These are phyloP conservation scores for Salmo trutta DNA, from an alignment of 2,797 vertebrate species.

Conservation along the genomic window DNA sequence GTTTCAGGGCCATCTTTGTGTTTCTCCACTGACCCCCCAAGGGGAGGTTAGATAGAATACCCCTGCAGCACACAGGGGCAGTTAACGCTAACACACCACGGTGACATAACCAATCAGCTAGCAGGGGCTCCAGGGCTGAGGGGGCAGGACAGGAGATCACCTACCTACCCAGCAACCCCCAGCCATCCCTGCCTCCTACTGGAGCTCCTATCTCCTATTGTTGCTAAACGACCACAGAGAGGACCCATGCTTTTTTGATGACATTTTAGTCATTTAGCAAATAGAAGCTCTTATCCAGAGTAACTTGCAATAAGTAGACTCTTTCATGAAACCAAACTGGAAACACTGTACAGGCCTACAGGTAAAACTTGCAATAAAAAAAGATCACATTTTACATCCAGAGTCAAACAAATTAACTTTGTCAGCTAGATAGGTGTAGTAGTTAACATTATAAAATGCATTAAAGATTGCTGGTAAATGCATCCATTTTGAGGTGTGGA, in stretches of 20 bases:
- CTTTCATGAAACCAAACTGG: no score
- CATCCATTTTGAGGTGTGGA: constrained; percentile 54
- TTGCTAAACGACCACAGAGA: no score
- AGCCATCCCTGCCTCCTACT: background rate
- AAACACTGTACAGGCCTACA: no score
- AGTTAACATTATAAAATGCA: background rate
- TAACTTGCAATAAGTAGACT: no score
- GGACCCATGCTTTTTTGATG: no score
- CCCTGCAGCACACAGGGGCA: background rate
- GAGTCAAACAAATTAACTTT: background rate
- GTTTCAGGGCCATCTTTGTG: background rate
- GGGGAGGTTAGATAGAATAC: background rate
- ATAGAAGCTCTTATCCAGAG: background rate
- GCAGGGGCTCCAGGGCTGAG: background rate
- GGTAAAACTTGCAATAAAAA: no score
- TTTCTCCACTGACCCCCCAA: background rate
- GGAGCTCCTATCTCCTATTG: background rate
- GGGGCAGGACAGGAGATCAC: background rate
- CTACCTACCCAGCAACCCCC: background rate
- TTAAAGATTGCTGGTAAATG: constrained; percentile 24
- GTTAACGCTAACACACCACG: background rate
- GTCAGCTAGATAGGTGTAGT: background rate
- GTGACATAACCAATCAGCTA: background rate
- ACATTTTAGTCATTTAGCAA: background rate
- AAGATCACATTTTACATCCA: background rate